Conservation (phyloP, 2,113 vertebrate genomes). For the Anguilla japonica region DNA sequence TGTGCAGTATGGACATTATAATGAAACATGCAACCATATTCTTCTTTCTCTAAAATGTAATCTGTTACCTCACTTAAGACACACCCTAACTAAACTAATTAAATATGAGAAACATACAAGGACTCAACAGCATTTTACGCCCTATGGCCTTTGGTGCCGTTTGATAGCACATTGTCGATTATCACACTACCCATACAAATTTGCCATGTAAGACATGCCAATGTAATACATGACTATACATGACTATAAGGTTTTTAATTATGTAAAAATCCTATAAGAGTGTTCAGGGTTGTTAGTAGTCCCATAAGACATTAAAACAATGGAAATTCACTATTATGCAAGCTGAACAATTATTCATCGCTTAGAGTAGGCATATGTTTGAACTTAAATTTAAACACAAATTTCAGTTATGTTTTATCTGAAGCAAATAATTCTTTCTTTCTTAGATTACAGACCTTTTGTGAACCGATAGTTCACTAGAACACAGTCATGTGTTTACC, state of each 20-base stretch:
- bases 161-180: neutral
- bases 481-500: neutral
- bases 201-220: neutral
- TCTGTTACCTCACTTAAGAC: neutral
- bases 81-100: neutral
- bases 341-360: neutral
- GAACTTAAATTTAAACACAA: neutral
- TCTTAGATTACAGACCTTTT: neutral
- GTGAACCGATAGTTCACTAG: neutral
- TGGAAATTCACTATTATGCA: neutral
- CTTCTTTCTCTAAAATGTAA: neutral
- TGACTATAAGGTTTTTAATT: neutral
- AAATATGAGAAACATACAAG: neutral
- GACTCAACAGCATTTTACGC: neutral
- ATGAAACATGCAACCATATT: neutral
- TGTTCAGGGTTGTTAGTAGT: neutral
- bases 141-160: neutral
- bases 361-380: neutral
- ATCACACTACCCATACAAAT: neutral
- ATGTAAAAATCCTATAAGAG: neutral
- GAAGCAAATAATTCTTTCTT: neutral
- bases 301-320: neutral
- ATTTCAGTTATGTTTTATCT: neutral
- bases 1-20: neutral
- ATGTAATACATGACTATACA: neutral